Evolutionary conservation across 2,113 vertebrate species (phyloP).

Genomic region (Aphelocoma coerulescens): DNA sequence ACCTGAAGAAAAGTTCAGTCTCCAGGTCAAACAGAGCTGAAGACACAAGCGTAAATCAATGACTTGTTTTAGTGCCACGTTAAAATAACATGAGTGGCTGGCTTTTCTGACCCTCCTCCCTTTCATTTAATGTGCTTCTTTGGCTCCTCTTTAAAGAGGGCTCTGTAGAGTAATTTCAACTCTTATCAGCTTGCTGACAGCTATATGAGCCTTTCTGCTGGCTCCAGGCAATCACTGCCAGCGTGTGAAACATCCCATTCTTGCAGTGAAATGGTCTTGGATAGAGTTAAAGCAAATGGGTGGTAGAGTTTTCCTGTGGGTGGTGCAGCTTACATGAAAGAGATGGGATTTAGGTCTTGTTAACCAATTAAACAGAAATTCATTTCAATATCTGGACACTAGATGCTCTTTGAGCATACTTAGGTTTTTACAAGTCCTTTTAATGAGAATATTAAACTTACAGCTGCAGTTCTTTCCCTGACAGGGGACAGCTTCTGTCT

Average conservation of each 20-base stretch:
- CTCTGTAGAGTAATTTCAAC: slow-evolving; percentile 74
- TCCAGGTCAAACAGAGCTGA: slow-evolving; percentile 59
- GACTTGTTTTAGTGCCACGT: slow-evolving; percentile 74
- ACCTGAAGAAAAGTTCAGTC: slow-evolving; percentile 48
- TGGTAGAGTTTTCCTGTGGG: slow-evolving; percentile 4
- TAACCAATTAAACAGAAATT: not conserved
- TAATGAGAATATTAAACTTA: slow-evolving; percentile 9
- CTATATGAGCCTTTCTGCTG: slow-evolving; percentile 77
- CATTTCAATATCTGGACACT: not conserved
- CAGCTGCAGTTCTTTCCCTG: slow-evolving; percentile 3
- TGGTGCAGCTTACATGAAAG: not conserved
- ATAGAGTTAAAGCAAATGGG: slow-evolving; percentile 30
- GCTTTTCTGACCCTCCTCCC: slow-evolving; percentile 75
- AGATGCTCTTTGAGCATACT: not conserved
- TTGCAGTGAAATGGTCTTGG: slow-evolving; percentile 28
- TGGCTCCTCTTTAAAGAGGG: slow-evolving; percentile 76
- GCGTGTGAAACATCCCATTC: slow-evolving; percentile 72
- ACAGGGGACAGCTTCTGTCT: slow-evolving; percentile 32
- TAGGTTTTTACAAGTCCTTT: not conserved
- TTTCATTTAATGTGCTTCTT: slow-evolving; percentile 73
- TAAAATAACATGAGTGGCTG: slow-evolving; percentile 71
- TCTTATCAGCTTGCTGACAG: slow-evolving; percentile 83
- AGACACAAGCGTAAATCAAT: slow-evolving; percentile 73
- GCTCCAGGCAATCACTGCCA: slow-evolving; percentile 64
- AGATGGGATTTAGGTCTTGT: not conserved